phyloP scores from a whole-genome alignment of 2,888 invertebrate genomes.

The Muscina levida region DNA sequence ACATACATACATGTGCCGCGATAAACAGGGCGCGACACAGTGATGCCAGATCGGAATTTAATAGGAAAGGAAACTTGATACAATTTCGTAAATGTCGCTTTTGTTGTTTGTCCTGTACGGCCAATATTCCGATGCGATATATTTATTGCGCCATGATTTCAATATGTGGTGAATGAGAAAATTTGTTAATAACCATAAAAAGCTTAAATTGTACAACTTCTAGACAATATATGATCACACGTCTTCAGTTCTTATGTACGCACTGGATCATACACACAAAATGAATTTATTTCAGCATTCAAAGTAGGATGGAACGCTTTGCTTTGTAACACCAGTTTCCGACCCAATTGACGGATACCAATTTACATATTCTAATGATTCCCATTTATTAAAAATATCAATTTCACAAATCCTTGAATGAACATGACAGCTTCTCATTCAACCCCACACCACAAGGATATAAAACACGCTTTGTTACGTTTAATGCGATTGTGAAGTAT shows the following conservation, averaged over 20 bases:
- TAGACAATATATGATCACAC: too few species aligned
- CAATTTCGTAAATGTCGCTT: too few species aligned
- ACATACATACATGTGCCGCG: not conserved
- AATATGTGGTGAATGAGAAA: too few species aligned
- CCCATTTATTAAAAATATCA: not conserved
- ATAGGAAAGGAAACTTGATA: too few species aligned
- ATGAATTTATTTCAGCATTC: slow-evolving; percentile 25
- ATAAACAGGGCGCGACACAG: slow-evolving; percentile 30
- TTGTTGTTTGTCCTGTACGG: too few species aligned
- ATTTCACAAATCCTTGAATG: slow-evolving; percentile 13
- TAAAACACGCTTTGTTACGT: slow-evolving; percentile 4
- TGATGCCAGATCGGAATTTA: slow-evolving; percentile 76
- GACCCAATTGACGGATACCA: slow-evolving; percentile 4
- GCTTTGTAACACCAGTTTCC: not conserved
- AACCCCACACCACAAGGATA: not conserved
- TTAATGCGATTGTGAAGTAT: slow-evolving; percentile 1
- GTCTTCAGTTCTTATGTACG: too few species aligned
- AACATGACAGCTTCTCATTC: not conserved
- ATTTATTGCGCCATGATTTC: too few species aligned
- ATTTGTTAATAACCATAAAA: too few species aligned
- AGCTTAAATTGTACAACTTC: too few species aligned
- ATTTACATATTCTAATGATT: slow-evolving; percentile 28
- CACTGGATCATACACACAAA: too few species aligned
- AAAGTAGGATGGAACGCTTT: slow-evolving; percentile 4
- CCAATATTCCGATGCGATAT: too few species aligned